Conservation (phyloP, 2,888 invertebrate genomes). For the Ariolimax columbianus region DNA sequence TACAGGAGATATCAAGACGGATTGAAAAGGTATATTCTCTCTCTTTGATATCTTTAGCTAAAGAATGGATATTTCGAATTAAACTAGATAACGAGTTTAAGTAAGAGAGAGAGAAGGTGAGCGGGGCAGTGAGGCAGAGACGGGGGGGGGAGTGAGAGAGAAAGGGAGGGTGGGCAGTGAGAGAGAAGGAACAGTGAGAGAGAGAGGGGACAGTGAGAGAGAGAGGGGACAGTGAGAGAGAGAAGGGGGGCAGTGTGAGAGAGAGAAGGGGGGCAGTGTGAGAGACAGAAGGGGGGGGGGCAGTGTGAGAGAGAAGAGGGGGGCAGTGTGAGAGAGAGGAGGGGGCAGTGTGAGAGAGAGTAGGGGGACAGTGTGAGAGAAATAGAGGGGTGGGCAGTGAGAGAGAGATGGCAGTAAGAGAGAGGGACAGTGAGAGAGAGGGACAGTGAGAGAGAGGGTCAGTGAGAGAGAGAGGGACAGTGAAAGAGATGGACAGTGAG, state of each 20-base stretch:
- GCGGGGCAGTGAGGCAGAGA: no score
- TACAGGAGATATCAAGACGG: no score
- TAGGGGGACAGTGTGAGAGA: background rate
- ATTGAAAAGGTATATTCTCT: no score
- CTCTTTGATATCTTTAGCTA: no score
- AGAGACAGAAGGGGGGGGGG: background rate
- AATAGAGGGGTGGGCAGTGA: background rate
- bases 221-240: background rate
- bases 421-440: background rate
- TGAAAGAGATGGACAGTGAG: background rate
- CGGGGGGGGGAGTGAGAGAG: no score
- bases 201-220: background rate
- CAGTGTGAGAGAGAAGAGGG: background rate
- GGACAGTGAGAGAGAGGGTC: background rate
- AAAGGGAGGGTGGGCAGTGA: background rate
- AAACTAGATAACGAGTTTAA: no score
- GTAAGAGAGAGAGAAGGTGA: no score
- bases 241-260: background rate
- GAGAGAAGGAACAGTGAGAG: background rate
- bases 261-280: background rate
- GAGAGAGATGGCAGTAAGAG: background rate
- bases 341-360: background rate
- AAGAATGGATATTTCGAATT: no score
- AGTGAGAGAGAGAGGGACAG: background rate
- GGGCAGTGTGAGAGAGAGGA: background rate